phyloP scores from a whole-genome alignment of 1,140 invertebrate genomes.

The Leptinotarsa texana region DNA sequence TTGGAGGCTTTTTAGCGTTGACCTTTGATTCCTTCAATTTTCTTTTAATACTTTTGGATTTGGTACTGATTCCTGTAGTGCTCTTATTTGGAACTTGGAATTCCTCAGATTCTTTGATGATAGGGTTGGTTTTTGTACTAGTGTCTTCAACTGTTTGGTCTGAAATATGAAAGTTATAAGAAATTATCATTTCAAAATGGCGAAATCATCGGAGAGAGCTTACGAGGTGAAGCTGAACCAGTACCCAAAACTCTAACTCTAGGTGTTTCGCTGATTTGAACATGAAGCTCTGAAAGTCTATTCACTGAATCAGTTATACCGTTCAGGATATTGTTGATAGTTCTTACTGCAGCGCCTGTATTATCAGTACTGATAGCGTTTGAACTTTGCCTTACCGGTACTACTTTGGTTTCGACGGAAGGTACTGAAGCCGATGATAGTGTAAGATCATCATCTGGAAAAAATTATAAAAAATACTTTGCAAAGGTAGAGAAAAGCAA shows the following conservation, averaged over 20 bases:
- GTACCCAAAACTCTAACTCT: neutral
- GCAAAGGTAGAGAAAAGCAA: neutral
- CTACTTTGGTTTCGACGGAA: neutral
- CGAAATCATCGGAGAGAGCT: neutral
- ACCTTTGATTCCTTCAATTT: slow-evolving; percentile 23
- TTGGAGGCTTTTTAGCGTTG: slow-evolving; percentile 18
- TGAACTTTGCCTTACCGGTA: slow-evolving; percentile 43
- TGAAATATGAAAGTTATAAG: neutral
- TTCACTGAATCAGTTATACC: slow-evolving; percentile 53
- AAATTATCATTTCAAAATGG: neutral
- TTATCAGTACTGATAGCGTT: slow-evolving; percentile 48
- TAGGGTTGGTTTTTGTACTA: neutral
- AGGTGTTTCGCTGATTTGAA: slow-evolving; percentile 33
- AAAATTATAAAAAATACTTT: neutral
- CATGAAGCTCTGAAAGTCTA: slow-evolving; percentile 45
- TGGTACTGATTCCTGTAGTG: neutral
- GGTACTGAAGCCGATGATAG: slow-evolving; percentile 1
- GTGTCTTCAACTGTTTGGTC: neutral
- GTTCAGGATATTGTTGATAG: slow-evolving; percentile 53
- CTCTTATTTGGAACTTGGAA: neutral
- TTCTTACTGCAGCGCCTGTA: slow-evolving; percentile 48
- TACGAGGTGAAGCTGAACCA: neutral
- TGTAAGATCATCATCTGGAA: slow-evolving; percentile 16
- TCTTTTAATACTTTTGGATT: slow-evolving; percentile 27
- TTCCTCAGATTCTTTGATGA: neutral